Conservation (phyloP, 2,113 vertebrate genomes). For the Calonectris borealis region DNA sequence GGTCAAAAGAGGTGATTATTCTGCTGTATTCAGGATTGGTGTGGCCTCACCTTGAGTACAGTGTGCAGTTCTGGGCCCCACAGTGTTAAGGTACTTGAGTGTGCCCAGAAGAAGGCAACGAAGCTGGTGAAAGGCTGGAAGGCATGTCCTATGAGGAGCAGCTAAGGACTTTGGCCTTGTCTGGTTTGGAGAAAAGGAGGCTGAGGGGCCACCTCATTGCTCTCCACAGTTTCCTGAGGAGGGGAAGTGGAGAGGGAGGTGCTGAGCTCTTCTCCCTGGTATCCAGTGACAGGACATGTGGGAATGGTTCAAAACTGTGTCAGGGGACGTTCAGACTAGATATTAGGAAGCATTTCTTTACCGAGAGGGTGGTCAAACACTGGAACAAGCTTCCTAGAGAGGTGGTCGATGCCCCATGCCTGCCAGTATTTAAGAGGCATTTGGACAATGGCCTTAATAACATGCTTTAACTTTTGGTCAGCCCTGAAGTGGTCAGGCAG, state of each 20-base stretch:
- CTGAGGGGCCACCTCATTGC: not conserved
- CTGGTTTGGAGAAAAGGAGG: not conserved
- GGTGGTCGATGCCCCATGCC: not conserved
- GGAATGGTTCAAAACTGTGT: not conserved
- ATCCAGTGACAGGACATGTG: not conserved
- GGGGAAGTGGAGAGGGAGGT: not conserved
- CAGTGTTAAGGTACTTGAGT: too few relatives aligned
- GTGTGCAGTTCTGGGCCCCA: too few relatives aligned
- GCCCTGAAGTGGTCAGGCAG: not conserved
- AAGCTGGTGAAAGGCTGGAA: too few relatives aligned
- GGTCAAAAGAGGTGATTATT: not conserved
- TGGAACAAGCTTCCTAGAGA: not conserved
- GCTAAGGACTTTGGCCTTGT: too few relatives aligned
- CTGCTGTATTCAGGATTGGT: not conserved
- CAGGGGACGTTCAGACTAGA: not conserved
- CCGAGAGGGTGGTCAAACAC: not conserved
- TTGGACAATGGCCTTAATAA: not conserved
- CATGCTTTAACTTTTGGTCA: not conserved
- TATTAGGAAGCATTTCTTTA: not conserved
- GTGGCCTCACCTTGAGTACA: too few relatives aligned
- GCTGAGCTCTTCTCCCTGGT: not conserved
- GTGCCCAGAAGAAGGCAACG: too few relatives aligned
- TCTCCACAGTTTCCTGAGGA: not conserved
- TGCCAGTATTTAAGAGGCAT: not conserved
- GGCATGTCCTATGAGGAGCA: too few relatives aligned